Evolutionary conservation across 1,140 invertebrate genomes (phyloP).

Genomic region (Bombus confusus): DNA sequence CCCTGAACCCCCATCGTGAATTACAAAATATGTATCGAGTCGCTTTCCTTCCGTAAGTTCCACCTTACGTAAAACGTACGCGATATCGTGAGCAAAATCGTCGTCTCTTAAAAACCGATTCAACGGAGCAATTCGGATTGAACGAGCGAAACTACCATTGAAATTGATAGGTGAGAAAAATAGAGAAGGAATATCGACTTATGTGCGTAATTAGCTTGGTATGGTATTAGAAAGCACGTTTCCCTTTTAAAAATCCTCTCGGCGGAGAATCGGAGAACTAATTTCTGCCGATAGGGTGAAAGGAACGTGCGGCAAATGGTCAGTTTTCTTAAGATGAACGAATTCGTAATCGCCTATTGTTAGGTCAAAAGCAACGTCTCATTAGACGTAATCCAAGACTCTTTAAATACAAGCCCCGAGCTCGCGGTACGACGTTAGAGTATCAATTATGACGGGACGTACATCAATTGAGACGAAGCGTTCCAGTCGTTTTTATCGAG

Average conservation of each 20-base stretch:
- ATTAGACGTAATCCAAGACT: slow-evolving; percentile 37
- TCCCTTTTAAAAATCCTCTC: slow-evolving; percentile 18
- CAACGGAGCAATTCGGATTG: not conserved
- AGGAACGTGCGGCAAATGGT: slow-evolving; percentile 15
- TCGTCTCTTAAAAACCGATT: not conserved
- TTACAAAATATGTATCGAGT: not conserved
- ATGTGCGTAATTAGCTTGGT: slow-evolving; percentile 1
- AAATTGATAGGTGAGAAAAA: not conserved
- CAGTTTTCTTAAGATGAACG: not conserved
- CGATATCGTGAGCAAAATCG: not conserved
- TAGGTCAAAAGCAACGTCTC: slow-evolving; percentile 41
- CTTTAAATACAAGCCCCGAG: slow-evolving; percentile 22
- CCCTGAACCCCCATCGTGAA: slow-evolving; percentile 67
- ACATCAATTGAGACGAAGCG: slow-evolving; percentile 56
- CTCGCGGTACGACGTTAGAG: slow-evolving; percentile 16
- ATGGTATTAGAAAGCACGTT: slow-evolving; percentile 27
- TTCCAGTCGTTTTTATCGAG: slow-evolving; percentile 53
- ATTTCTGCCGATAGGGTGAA: slow-evolving; percentile 29
- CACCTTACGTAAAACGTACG: not conserved
- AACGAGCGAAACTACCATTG: not conserved
- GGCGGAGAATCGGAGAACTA: not conserved
- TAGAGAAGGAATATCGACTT: not conserved
- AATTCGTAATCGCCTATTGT: slow-evolving; percentile 38
- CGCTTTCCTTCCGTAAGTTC: not conserved
- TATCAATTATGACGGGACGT: slow-evolving; percentile 57